Conservation (phyloP, 1,140 invertebrate genomes). For the Drosophila guanche region DNA sequence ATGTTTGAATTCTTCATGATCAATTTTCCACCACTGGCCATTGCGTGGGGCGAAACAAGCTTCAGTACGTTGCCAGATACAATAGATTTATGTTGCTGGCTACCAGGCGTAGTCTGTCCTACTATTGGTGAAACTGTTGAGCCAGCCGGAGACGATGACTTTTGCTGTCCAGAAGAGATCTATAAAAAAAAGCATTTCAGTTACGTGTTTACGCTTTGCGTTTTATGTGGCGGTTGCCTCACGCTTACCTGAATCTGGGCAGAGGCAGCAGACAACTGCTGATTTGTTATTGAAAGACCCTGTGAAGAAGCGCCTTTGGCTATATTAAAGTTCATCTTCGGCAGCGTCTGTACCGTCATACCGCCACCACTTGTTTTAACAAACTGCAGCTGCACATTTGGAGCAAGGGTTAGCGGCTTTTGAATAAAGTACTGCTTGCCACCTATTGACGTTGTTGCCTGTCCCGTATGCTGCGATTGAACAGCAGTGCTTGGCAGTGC, state of each 20-base stretch:
- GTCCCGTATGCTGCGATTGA: conserved; percentile 8
- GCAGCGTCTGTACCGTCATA: conserved; percentile 74
- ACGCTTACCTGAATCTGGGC: conserved; percentile 78
- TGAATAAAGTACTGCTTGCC: conserved; percentile 82
- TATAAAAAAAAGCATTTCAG: neutral
- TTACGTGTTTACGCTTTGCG: neutral
- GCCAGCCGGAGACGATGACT: conserved; percentile 12
- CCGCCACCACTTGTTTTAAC: conserved; percentile 78
- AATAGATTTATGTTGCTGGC: conserved; percentile 59
- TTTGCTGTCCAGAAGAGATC: conserved; percentile 84
- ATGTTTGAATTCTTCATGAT: conserved; percentile 89
- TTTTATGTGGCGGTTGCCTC: neutral
- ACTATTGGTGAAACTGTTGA: conserved; percentile 43
- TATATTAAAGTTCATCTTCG: conserved; percentile 78
- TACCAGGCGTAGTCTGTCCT: conserved; percentile 14
- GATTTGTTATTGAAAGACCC: conserved; percentile 39
- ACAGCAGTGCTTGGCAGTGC: conserved; percentile 31
- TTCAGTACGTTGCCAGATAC: conserved; percentile 79
- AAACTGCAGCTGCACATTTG: conserved; percentile 80
- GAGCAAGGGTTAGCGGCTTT: conserved; percentile 69
- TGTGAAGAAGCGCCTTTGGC: conserved; percentile 55
- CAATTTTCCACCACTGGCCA: conserved; percentile 85
- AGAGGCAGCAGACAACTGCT: conserved; percentile 36
- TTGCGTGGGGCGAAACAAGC: conserved; percentile 69
- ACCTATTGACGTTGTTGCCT: conserved; percentile 58